phyloP scores from a whole-genome alignment of 30 jellyfish, hydroid and myxozoan genomes.

The Pseudorhiza aurosa region DNA sequence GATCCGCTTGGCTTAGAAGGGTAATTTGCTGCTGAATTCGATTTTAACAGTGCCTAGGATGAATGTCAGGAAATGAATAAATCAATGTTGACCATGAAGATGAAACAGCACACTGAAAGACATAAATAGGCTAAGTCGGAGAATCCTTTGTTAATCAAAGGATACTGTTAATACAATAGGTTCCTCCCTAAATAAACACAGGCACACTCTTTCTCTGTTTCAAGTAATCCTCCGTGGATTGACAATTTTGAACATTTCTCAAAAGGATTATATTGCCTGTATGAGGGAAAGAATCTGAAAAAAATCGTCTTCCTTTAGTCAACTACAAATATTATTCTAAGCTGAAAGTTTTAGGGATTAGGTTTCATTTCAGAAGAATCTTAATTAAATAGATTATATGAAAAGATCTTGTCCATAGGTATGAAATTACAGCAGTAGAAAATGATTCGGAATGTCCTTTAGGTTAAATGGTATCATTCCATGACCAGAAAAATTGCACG shows the following conservation, averaged over 20 bases:
- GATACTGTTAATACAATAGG: constrained; percentile 25
- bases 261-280: constrained; percentile 35
- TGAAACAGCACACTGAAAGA: constrained; percentile 34
- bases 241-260: constrained; percentile 18
- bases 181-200: constrained; percentile 42
- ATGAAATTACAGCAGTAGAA: neutral
- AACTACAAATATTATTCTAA: constrained; percentile 17
- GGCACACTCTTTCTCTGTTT: constrained; percentile 45
- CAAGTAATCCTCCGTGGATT: constrained; percentile 23
- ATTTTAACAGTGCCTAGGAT: constrained; percentile 5
- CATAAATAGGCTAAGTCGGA: constrained; percentile 13
- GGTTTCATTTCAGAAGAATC: constrained; percentile 24
- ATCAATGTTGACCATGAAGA: constrained; percentile 20
- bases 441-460: neutral
- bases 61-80: constrained; percentile 19
- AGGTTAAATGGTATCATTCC: neutral
- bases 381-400: constrained; percentile 14
- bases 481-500: neutral
- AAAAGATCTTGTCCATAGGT: constrained; percentile 1
- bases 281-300: constrained; percentile 29
- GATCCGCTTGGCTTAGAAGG: too few species aligned
- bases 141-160: neutral
- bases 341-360: constrained; percentile 11
- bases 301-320: neutral
- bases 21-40: constrained; percentile 17